These are phyloP conservation scores for Cyprinodon diabolis DNA, from an alignment of 2,797 vertebrate species.

Conservation along the genomic window DNA sequence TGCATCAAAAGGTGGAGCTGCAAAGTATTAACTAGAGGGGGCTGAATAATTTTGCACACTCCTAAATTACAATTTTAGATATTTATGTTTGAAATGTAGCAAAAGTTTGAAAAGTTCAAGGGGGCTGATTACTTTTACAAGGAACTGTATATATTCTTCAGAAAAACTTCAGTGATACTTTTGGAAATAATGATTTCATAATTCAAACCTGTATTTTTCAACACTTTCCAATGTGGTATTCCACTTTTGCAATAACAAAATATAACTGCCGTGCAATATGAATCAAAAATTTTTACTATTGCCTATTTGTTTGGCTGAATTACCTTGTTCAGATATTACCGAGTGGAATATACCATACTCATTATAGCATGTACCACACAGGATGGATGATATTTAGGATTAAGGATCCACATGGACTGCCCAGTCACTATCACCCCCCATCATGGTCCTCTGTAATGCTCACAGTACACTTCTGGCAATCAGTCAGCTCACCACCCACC, in stretches of 20 bases:
- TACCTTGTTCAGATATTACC: slow-evolving; percentile 63
- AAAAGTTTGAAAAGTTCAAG: neutral
- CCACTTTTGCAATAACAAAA: too few species aligned
- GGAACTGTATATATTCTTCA: too few species aligned
- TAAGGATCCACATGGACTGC: slow-evolving; percentile 44
- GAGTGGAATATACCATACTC: slow-evolving; percentile 62
- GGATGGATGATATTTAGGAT: slow-evolving; percentile 42
- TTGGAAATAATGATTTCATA: too few species aligned
- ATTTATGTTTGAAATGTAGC: neutral
- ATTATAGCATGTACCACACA: slow-evolving; percentile 51
- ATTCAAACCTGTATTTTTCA: too few species aligned
- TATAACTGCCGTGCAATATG: too few species aligned
- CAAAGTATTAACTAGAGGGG: too few species aligned
- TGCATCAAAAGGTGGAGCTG: neutral
- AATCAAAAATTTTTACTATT: slow-evolving; percentile 63
- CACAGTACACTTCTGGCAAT: slow-evolving; percentile 78
- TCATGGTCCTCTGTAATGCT: slow-evolving; percentile 65
- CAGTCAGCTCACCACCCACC: slow-evolving; percentile 83
- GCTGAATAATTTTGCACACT: neutral
- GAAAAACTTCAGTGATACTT: too few species aligned
- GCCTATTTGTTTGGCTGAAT: slow-evolving; percentile 71
- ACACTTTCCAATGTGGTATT: too few species aligned
- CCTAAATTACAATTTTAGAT: neutral
- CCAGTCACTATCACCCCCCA: slow-evolving; percentile 56
- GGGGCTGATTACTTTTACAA: too few species aligned